Conservation (phyloP, 2,888 invertebrate species). For the Pyrrhia umbra region DNA sequence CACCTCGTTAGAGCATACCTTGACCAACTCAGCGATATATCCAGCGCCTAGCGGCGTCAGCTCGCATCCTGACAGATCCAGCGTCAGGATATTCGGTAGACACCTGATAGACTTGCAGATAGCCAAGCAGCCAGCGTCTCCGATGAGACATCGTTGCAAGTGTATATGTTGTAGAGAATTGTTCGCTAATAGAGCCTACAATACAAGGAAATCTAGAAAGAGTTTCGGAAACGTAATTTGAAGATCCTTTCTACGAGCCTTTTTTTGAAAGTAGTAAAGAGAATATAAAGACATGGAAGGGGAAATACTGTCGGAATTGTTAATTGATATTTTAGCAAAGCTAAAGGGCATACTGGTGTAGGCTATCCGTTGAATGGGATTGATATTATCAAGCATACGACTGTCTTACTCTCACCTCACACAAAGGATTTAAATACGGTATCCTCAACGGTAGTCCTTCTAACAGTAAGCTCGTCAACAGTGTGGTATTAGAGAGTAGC, state of each 20-base stretch:
- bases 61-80: conserved; percentile 93
- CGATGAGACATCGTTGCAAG: conserved; percentile 92
- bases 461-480: conserved; percentile 91
- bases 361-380: too few relatives aligned
- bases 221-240: background rate
- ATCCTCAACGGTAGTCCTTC: conserved; percentile 93
- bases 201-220: conserved; percentile 21
- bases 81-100: conserved; percentile 91
- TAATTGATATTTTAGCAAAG: too few relatives aligned
- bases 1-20: conserved; percentile 76
- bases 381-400: too few relatives aligned
- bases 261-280: too few relatives aligned
- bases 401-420: conserved; percentile 80
- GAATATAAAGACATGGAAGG: background rate
- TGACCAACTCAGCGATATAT: conserved; percentile 92
- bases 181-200: conserved; percentile 91
- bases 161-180: conserved; percentile 92
- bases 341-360: too few relatives aligned
- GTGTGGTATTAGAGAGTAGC: conserved; percentile 91
- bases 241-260: too few relatives aligned
- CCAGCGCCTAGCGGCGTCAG: conserved; percentile 91
- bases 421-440: conserved; percentile 91
- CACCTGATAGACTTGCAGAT: conserved; percentile 92
- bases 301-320: too few relatives aligned
- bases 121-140: conserved; percentile 93